Evolutionary conservation across 2,113 vertebrate species (phyloP).

Genomic region (Rhipidura dahli): DNA sequence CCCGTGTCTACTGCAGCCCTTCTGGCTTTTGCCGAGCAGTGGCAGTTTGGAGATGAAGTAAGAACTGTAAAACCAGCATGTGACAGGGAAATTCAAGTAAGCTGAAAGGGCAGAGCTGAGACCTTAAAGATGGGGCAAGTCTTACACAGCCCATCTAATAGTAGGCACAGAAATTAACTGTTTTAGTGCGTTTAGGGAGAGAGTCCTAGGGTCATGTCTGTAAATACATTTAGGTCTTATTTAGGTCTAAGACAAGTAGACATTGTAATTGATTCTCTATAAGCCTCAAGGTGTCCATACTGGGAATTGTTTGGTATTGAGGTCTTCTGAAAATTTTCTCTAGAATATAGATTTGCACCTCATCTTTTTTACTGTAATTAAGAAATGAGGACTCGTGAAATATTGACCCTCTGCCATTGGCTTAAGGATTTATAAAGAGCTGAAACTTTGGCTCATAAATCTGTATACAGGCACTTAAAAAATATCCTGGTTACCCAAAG

Average conservation of each 20-base stretch:
- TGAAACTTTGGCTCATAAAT: slow-evolving; percentile 31
- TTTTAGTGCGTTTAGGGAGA: neutral
- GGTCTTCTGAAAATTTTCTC: slow-evolving; percentile 9
- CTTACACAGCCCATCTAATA: neutral
- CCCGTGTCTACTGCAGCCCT: neutral
- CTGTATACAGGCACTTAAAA: slow-evolving; percentile 41
- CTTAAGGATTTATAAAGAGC: slow-evolving; percentile 25
- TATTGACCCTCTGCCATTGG: neutral
- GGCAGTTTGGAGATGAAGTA: neutral
- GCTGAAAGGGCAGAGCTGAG: neutral
- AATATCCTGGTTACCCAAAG: slow-evolving; percentile 38
- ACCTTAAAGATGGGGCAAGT: neutral
- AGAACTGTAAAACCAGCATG: neutral
- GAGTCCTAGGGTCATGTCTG: neutral
- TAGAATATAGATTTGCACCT: neutral
- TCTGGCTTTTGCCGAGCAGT: neutral
- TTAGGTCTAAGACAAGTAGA: neutral
- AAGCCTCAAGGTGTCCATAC: neutral
- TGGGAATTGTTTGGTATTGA: neutral
- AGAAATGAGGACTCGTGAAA: neutral
- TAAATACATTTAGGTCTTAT: neutral
- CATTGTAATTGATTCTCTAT: neutral
- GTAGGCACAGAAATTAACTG: neutral
- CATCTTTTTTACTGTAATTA: neutral
- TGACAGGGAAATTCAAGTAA: neutral